Evolutionary conservation across 2,888 invertebrate genomes (phyloP).

Genomic region (Eurois occulta): DNA sequence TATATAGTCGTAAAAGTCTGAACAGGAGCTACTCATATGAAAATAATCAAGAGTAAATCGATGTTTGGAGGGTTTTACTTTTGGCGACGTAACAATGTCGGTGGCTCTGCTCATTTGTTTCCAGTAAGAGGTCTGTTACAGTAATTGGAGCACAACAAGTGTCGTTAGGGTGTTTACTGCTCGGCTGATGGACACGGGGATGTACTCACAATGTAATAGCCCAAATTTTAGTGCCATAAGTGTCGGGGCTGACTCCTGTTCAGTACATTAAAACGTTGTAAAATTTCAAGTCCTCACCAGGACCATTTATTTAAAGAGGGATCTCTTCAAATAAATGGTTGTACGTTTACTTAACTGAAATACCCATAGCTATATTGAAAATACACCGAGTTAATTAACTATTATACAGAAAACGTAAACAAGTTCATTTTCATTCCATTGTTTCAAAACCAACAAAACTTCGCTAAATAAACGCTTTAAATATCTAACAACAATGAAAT

Average conservation of each 20-base stretch:
- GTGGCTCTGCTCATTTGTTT: slow-evolving; percentile 59
- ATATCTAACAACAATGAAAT: slow-evolving; percentile 67
- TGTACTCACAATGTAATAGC: slow-evolving; percentile 44
- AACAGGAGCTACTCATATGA: slow-evolving; percentile 85
- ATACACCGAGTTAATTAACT: slow-evolving; percentile 47
- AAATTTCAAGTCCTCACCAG: slow-evolving; percentile 1
- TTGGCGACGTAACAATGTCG: slow-evolving; percentile 65
- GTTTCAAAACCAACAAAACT: slow-evolving; percentile 69
- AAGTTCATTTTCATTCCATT: slow-evolving; percentile 65
- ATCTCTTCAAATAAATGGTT: slow-evolving; percentile 21
- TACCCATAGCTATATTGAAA: slow-evolving; percentile 38
- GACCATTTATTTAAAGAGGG: too few relatives aligned
- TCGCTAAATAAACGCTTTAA: slow-evolving; percentile 63
- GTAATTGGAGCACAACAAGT: slow-evolving; percentile 70
- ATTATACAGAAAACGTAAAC: slow-evolving; percentile 46
- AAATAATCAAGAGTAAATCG: slow-evolving; percentile 88
- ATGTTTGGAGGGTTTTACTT: slow-evolving; percentile 73
- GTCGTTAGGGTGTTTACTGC: slow-evolving; percentile 71
- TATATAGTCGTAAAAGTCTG: slow-evolving; percentile 87
- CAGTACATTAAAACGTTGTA: slow-evolving; percentile 33
- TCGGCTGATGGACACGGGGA: slow-evolving; percentile 59
- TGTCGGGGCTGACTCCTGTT: slow-evolving; percentile 26
- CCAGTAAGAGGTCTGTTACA: slow-evolving; percentile 58
- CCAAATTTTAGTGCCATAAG: slow-evolving; percentile 47
- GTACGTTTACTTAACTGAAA: slow-evolving; percentile 3